Conservation (phyloP, 2,113 vertebrate species). For the Oreochromis niloticus region DNA sequence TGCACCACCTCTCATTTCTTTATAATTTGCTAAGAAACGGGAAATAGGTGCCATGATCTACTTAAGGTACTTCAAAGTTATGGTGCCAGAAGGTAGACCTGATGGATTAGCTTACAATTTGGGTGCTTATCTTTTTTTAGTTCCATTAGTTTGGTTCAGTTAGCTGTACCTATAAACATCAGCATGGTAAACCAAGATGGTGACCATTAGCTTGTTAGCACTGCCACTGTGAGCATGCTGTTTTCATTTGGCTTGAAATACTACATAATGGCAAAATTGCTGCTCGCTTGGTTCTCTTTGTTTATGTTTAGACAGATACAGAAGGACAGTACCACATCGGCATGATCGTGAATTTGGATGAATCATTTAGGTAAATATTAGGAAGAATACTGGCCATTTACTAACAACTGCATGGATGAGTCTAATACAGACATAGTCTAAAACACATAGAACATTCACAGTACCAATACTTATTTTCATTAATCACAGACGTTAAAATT, state of each 20-base stretch:
- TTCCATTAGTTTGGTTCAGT: neutral
- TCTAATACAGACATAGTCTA: neutral
- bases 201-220: neutral
- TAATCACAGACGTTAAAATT: neutral
- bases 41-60: neutral
- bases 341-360: conserved; percentile 84
- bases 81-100: neutral
- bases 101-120: neutral
- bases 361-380: conserved; percentile 78
- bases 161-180: neutral
- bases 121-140: neutral
- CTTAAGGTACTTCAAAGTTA: neutral
- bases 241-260: neutral
- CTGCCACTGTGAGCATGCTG: neutral
- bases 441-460: neutral
- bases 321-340: conserved; percentile 84
- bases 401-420: neutral
- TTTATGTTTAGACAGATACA: conserved; percentile 46
- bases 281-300: neutral
- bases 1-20: neutral
- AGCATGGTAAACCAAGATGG: neutral
- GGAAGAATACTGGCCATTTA: neutral
- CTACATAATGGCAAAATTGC: neutral
- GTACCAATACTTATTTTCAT: neutral
- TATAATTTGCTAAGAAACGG: neutral